phyloP scores from a whole-genome alignment of 2,797 vertebrate genomes.

The Trachurus trachurus region DNA sequence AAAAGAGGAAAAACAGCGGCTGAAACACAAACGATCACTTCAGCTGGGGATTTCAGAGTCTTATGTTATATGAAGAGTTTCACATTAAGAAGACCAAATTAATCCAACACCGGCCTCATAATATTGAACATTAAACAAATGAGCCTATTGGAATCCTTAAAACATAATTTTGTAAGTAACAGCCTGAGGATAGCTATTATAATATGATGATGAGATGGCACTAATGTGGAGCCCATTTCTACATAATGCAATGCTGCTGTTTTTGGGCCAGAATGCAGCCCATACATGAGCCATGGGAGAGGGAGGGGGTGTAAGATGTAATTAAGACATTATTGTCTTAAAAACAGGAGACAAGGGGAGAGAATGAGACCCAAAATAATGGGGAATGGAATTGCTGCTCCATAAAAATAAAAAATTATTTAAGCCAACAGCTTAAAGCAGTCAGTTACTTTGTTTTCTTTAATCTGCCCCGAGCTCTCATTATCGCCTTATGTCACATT shows the following conservation, averaged over 20 bases:
- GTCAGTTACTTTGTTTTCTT: constrained; percentile 37
- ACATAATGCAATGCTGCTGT: constrained; percentile 40
- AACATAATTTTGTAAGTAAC: constrained; percentile 42
- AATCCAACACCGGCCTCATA: constrained; percentile 9
- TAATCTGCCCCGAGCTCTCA: constrained; percentile 27
- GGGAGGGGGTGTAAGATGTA: constrained; percentile 10
- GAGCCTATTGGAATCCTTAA: constrained; percentile 33
- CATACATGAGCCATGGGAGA: constrained; percentile 18
- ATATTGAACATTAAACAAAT: constrained; percentile 36
- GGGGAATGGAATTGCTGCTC: constrained; percentile 42
- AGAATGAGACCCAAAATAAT: constrained; percentile 14
- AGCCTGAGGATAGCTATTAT: constrained; percentile 30
- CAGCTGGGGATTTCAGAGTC: constrained; percentile 1
- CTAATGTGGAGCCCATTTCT: constrained; percentile 36
- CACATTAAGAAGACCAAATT: constrained; percentile 27
- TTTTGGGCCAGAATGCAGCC: constrained; percentile 23
- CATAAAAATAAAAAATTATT: constrained; percentile 57
- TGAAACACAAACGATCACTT: constrained; percentile 28
- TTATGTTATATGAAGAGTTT: not conserved
- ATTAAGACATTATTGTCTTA: constrained; percentile 44
- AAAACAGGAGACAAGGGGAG: constrained; percentile 8
- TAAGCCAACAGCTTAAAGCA: constrained; percentile 43
- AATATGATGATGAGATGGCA: constrained; percentile 43
- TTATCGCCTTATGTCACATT: constrained; percentile 42
- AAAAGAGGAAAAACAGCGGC: not conserved